Conservation (phyloP, 2,113 vertebrate species). For the Girardinichthys multiradiatus region DNA sequence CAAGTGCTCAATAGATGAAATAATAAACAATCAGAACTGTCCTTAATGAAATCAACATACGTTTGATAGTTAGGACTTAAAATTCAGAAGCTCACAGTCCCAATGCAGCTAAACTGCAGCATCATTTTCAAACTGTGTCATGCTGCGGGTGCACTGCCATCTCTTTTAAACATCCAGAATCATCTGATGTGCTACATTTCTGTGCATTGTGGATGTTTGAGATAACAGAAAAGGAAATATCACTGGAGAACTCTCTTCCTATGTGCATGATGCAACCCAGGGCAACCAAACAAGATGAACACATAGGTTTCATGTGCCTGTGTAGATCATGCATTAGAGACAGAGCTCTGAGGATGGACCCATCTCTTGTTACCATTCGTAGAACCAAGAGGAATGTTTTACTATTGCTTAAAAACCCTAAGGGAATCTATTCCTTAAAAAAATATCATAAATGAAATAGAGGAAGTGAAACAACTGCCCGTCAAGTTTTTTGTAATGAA, state of each 20-base stretch:
- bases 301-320: background rate
- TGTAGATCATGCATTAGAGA: background rate
- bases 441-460: background rate
- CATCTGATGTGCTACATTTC: background rate
- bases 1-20: no score
- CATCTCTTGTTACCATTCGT: background rate
- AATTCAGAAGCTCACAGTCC: background rate
- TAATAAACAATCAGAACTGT: no score
- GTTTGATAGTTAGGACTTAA: background rate
- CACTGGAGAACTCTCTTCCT: background rate
- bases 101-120: background rate
- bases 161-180: background rate
- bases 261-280: background rate
- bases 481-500: no score
- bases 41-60: background rate
- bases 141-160: background rate
- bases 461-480: no score
- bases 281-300: background rate
- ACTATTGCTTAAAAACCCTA: background rate
- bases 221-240: background rate
- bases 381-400: background rate
- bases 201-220: background rate
- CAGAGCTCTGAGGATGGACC: background rate
- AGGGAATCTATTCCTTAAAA: background rate
- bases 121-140: background rate